Percentiles rank a stretch among this genome's conserved stretches.
Conservation (phyloP, 1,140 invertebrate species). For the Euwallacea fornicatus region DNA sequence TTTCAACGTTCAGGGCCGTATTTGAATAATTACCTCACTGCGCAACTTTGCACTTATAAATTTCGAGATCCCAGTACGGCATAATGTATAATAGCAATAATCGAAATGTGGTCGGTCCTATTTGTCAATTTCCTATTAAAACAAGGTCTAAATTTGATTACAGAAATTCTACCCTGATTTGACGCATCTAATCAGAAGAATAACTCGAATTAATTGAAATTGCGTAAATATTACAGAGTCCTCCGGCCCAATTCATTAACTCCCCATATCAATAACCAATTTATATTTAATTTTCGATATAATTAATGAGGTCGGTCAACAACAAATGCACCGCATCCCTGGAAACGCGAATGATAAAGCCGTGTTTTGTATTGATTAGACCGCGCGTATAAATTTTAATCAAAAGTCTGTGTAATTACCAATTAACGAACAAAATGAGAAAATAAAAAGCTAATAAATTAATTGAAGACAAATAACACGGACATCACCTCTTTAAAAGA, state of each 20-base stretch:
- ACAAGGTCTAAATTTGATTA: no score
- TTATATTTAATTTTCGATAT: conserved; percentile 8
- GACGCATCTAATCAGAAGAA: no score
- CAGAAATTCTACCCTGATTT: no score
- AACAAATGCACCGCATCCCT: conserved; percentile 7
- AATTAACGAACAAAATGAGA: conserved; percentile 14
- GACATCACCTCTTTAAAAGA: conserved; percentile 31
- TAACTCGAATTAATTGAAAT: no score
- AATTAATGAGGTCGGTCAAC: conserved; percentile 3
- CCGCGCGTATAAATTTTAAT: conserved; percentile 26
- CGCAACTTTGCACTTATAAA: no score
- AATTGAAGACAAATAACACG: conserved; percentile 34
- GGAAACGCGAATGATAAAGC: conserved; percentile 4
- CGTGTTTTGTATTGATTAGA: neutral
- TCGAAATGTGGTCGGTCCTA: no score
- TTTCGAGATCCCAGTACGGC: no score
- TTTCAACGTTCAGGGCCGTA: no score
- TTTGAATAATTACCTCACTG: no score
- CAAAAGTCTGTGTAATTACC: conserved; percentile 21
- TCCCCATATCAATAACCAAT: neutral
- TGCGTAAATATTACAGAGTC: no score
- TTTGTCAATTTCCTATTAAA: no score
- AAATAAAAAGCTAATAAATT: conserved; percentile 28
- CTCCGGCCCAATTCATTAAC: conserved; percentile 2
- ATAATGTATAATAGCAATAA: no score